Base-by-base conservation (phyloP, 2,888 invertebrate species). In the Escarpia spicata region DNA sequence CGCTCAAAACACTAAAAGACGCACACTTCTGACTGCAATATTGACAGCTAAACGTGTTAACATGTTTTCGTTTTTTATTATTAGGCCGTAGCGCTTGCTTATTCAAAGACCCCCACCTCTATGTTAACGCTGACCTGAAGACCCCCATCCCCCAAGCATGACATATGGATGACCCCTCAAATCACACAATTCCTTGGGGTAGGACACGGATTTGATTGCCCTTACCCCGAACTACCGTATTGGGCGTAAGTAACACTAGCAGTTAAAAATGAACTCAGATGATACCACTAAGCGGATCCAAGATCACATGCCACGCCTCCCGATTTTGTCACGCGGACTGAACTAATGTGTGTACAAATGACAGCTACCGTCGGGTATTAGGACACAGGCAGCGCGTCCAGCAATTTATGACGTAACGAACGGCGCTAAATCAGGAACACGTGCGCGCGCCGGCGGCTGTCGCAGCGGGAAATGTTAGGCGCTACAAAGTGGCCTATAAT, bases 401-500 rank as follows among this genome's bases (percentile, higher is more conserved):
- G 75, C 75, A n/a, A 75, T 75, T 75, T 75, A 75, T 75, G 75
- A 75, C 75, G 75, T 26, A 75, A 75, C 75, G 75, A 75, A 4
- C 75, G 75, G 75, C 75, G 75, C 75, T 75, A 75, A 75, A 75
- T 26, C 75, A 75, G 19, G 75, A 75, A 26, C 75, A 75, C 75
- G 75, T 75, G 75, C 75, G 75, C 75, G 75, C 75, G 75, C 75
- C n/a, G 75, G 75, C 3, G 75, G 75, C 75, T 75, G 75, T 75
- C 75, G 75, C 75, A 26, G 75, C 75, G 75, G 75, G 75, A 75
- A 75, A 75, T 75, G 75, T 75, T 75, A 26, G 75, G 19, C 75
- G 75, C 75, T 75, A 26, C 26, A 75, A 75, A 75, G 75, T 75
- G 75, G 75, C 75, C 75, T 75, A 75, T 75, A 75, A 75, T 75